These are phyloP conservation scores for Martes martes DNA, from an alignment of 2,113 vertebrate species.

Conservation along the genomic window DNA sequence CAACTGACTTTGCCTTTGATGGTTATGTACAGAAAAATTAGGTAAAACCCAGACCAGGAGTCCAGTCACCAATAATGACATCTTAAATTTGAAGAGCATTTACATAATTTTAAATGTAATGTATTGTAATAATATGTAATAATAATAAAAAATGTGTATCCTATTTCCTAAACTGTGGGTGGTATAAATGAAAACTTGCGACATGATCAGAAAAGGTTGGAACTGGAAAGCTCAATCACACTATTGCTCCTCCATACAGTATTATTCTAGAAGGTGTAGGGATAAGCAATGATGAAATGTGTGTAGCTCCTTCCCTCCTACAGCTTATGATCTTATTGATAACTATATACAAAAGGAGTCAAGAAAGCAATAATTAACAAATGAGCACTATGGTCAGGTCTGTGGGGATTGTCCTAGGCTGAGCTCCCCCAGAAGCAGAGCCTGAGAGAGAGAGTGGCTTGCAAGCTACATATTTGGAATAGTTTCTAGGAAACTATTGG, in stretches of 20 bases:
- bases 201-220: background rate
- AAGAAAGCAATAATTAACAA: background rate
- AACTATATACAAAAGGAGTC: background rate
- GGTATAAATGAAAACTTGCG: background rate
- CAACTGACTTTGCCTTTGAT: background rate
- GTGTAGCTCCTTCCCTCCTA: background rate
- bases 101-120: background rate
- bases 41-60: background rate
- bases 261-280: background rate
- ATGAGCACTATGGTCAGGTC: background rate
- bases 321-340: background rate
- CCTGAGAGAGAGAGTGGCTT: background rate
- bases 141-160: no score
- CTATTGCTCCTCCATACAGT: background rate
- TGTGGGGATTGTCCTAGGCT: background rate
- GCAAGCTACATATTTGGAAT: background rate
- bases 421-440: background rate
- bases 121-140: background rate
- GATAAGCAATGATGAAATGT: background rate
- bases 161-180: background rate
- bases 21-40: background rate
- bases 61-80: background rate
- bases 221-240: background rate
- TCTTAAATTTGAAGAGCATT: background rate
- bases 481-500: background rate